Conservation (phyloP, 2,113 vertebrate species). For the Ptilonorhynchus violaceus region DNA sequence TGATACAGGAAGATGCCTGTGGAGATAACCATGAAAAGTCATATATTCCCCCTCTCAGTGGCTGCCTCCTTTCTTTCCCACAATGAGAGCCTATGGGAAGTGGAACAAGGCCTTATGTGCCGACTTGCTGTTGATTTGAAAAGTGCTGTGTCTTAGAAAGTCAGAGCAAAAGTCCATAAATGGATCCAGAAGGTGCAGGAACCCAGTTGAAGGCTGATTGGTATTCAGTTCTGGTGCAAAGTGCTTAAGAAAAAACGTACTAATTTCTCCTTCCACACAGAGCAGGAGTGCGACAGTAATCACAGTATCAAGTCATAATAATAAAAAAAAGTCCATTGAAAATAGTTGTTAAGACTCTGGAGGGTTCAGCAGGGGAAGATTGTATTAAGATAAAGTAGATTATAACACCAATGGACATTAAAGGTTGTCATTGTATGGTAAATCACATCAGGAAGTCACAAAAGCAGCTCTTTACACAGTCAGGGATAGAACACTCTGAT, state of each 20-base stretch:
- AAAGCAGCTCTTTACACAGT: slow-evolving; percentile 7
- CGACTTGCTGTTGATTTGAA: neutral
- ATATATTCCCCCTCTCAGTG: neutral
- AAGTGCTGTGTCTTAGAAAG: neutral
- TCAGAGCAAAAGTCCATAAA: slow-evolving; percentile 13
- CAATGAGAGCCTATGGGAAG: neutral
- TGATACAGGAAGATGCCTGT: neutral
- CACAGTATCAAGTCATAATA: slow-evolving; percentile 70
- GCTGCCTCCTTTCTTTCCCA: neutral
- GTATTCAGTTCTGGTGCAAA: slow-evolving; percentile 41
- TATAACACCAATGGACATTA: slow-evolving; percentile 48
- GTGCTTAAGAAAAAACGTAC: slow-evolving; percentile 72
- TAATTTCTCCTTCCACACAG: slow-evolving; percentile 73
- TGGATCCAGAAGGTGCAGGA: neutral
- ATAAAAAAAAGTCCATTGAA: slow-evolving; percentile 60
- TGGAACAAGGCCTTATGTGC: neutral
- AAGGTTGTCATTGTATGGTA: slow-evolving; percentile 65
- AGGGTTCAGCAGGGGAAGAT: slow-evolving; percentile 71
- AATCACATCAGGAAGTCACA: slow-evolving; percentile 60
- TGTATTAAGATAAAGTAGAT: slow-evolving; percentile 78
- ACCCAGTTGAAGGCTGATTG: slow-evolving; percentile 8
- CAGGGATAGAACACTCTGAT: neutral
- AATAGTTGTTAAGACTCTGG: slow-evolving; percentile 62
- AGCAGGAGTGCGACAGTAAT: slow-evolving; percentile 66
- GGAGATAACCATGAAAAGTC: neutral